Evolutionary conservation across 2,797 vertebrate species (phyloP).

Genomic region (Melanotaenia trifasciata): DNA sequence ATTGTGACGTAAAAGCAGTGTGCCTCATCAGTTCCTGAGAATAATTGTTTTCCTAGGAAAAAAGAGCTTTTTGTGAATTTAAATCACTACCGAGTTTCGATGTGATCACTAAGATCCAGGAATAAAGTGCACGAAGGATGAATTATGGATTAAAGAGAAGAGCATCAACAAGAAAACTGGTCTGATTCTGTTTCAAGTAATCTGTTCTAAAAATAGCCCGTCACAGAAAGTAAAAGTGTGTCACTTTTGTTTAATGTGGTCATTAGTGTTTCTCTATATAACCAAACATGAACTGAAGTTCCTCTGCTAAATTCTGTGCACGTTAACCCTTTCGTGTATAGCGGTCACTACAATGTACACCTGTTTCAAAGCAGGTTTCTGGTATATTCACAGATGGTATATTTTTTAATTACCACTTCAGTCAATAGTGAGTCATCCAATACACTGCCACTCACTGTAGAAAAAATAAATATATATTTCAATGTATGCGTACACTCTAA

Average conservation of each 20-base stretch:
- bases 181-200: background rate
- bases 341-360: too few relatives aligned
- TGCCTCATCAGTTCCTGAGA: background rate
- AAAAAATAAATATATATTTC: background rate
- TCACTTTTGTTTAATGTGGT: conserved; percentile 26
- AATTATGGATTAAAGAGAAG: background rate
- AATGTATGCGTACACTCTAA: background rate
- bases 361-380: too few relatives aligned
- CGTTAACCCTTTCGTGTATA: background rate
- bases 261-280: conserved; percentile 17
- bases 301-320: background rate
- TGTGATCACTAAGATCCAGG: background rate
- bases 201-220: conserved; percentile 28
- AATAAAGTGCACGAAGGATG: background rate
- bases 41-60: conserved; percentile 2
- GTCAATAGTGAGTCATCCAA: too few relatives aligned
- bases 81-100: background rate
- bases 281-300: background rate
- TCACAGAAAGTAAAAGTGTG: conserved; percentile 23
- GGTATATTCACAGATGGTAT: too few relatives aligned
- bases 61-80: background rate
- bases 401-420: too few relatives aligned
- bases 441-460: background rate
- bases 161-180: background rate
- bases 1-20: background rate